Evolutionary conservation across 64 coral and sea anemone genomes (phyloP), one percentile per base, ranked within the genome.

Genomic region (Orbicella faveolata): DNA sequence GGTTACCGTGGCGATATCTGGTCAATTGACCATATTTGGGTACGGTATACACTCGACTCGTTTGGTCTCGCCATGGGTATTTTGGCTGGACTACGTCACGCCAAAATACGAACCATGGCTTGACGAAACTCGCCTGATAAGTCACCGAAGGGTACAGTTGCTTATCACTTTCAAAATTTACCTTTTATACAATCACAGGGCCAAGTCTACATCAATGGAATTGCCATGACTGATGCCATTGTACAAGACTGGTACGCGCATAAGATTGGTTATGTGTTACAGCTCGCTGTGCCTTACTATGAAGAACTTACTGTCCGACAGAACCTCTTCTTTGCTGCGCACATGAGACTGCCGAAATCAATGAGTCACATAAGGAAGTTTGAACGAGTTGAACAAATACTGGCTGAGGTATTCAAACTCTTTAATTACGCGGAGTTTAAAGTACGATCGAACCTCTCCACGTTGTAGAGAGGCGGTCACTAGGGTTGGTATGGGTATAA

Each of bases 311-410:
- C 92, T 61, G 92, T 94, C 3, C 87, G 87, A 7, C 87, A 94
- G 70, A 94, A 94, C 77, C 79, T 94, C 6, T 84, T 89, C 35
- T 94, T 94, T 14, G 92, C 92, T 17, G 92, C 92, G 9, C 92
- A 94, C 37, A 94, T 94, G 92, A 83, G 80, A 19, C 87, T 94
- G 34, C 92, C 92, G 15, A 85, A 39, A 34, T 68, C 52, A 62
- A 94, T 88, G 59, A 85, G 44, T 8, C 57, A 82, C 17, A 34
- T 65, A 57, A 78, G 83, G 20, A 94, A 94, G 79, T 94, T 89
- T 77, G 92, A 94, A 88, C 81, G 92, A 84, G 89, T 94, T 61
- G 92, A 94, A 62, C 92, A 94, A 76, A 94, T 94, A 70, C 89
- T 94, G 13, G 92, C 81, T 37, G 92, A 94, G 87, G 92, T 94